Conservation (phyloP, 2,113 vertebrate genomes). For the Oplegnathus fasciatus region DNA sequence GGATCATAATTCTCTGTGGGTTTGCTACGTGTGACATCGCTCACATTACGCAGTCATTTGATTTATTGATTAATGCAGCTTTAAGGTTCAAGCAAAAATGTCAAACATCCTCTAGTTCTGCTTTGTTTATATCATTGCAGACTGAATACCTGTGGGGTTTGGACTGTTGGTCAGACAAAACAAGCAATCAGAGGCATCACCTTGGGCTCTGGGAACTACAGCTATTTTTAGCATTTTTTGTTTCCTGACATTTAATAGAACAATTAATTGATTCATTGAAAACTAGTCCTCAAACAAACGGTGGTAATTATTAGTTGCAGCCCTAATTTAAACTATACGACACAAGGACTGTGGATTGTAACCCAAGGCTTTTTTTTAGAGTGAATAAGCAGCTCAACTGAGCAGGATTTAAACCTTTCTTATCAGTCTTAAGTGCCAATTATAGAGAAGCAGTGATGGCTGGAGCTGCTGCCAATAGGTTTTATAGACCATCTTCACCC, state of each 20-base stretch:
- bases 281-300: background rate
- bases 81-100: background rate
- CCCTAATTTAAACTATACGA: background rate
- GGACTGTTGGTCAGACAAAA: background rate
- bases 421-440: conserved; percentile 36
- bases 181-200: background rate
- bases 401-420: conserved; percentile 33
- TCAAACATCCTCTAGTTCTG: background rate
- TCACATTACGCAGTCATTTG: background rate
- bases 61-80: background rate
- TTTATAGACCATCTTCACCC: conserved; percentile 19
- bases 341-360: background rate
- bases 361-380: background rate
- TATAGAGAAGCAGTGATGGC: conserved; percentile 30
- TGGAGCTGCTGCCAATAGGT: conserved; percentile 23
- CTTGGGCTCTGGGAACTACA: background rate
- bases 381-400: conserved; percentile 8
- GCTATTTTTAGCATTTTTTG: background rate
- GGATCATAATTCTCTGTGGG: background rate
- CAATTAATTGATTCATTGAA: background rate
- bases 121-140: too few relatives aligned
- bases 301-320: conserved; percentile 1
- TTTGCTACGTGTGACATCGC: background rate
- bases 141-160: too few relatives aligned
- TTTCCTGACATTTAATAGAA: background rate